A percentile compares a stretch with the other conserved stretches of the same genome.
These are phyloP conservation scores for Drosophila nigricruria DNA, from an alignment of 2,888 invertebrate species.

Conservation along the genomic window DNA sequence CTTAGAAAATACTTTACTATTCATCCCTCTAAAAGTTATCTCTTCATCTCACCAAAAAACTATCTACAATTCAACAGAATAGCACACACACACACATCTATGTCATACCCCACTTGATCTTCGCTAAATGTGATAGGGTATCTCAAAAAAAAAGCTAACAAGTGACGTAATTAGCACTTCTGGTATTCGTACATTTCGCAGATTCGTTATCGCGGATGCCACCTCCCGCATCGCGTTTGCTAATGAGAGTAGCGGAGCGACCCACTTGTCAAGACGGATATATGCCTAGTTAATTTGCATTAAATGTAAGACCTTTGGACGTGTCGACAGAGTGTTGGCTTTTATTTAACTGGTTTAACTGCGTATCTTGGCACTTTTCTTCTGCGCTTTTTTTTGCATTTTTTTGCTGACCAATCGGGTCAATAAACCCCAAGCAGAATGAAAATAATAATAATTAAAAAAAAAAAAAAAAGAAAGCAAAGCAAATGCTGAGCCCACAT, in stretches of 20 bases:
- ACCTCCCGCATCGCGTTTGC: constrained; percentile 38
- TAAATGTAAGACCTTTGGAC: constrained; percentile 69
- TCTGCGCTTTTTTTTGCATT: background rate
- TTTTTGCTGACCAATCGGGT: constrained; percentile 69
- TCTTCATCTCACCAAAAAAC: background rate
- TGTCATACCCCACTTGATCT: background rate
- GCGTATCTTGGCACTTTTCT: constrained; percentile 53
- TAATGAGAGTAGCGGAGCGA: constrained; percentile 64
- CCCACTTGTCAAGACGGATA: constrained; percentile 74
- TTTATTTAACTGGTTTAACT: constrained; percentile 45
- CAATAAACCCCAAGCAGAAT: constrained; percentile 50
- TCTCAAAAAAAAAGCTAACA: constrained; percentile 6
- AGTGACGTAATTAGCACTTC: constrained; percentile 68
- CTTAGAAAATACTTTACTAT: background rate
- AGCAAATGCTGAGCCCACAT: constrained; percentile 38
- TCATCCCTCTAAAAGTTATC: background rate
- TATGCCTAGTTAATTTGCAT: constrained; percentile 78
- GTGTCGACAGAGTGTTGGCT: constrained; percentile 33
- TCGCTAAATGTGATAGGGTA: constrained; percentile 6
- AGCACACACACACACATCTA: too few species aligned
- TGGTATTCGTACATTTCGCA: constrained; percentile 40
- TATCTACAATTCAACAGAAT: too few species aligned
- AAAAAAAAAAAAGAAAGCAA: constrained; percentile 9
- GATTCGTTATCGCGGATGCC: constrained; percentile 38
- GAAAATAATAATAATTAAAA: constrained; percentile 32